Conservation (phyloP, 2,888 invertebrate genomes). For the Mechanitis messenoides region DNA sequence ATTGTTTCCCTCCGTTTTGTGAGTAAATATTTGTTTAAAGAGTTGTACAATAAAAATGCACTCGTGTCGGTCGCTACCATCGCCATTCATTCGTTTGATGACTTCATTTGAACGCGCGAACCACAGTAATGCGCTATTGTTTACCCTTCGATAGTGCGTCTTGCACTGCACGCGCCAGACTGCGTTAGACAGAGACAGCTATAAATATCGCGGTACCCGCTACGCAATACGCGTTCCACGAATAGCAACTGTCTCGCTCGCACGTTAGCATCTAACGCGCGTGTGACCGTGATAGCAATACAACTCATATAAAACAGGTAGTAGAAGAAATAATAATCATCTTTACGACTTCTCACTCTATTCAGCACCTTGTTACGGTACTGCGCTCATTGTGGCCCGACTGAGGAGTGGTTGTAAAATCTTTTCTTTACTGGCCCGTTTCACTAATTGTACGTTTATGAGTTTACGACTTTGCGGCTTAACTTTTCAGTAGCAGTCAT, state of each 20-base stretch:
- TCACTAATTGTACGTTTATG: constrained; percentile 77
- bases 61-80: constrained; percentile 60
- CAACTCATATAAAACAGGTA: constrained; percentile 75
- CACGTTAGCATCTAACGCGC: constrained; percentile 34
- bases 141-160: constrained; percentile 76
- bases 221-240: constrained; percentile 49
- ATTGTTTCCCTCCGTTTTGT: constrained; percentile 43
- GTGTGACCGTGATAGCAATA: constrained; percentile 56
- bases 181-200: constrained; percentile 59
- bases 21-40: constrained; percentile 68
- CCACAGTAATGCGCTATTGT: constrained; percentile 75
- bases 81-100: constrained; percentile 75
- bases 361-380: constrained; percentile 78
- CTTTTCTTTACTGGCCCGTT: constrained; percentile 75
- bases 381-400: constrained; percentile 74
- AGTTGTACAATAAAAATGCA: constrained; percentile 72
- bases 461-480: constrained; percentile 74
- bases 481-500: constrained; percentile 66
- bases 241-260: constrained; percentile 54
- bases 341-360: constrained; percentile 79
- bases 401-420: constrained; percentile 75
- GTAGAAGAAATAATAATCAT: constrained; percentile 79
- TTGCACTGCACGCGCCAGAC: constrained; percentile 69
- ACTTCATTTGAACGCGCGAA: constrained; percentile 73
- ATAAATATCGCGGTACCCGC: constrained; percentile 46